Evolutionary conservation across 1,140 invertebrate species (phyloP), one percentile per base, ranked within the genome.

Genomic region (Euwallacea fornicatus): DNA sequence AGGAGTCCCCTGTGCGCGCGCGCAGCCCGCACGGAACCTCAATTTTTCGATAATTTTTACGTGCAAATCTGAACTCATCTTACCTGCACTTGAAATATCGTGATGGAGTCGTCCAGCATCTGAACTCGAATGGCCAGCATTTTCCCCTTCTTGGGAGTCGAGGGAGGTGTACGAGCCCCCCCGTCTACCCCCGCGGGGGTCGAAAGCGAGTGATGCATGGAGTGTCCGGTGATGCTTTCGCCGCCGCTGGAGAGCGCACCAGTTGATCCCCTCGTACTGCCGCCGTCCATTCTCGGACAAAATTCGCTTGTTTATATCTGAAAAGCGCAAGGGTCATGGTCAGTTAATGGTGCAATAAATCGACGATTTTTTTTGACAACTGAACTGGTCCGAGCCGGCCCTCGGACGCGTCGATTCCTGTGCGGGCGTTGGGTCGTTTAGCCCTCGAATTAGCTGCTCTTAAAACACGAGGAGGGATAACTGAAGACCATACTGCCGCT

Each of bases 51-150:
- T 33, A 33, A 2, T 33, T 33, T 33, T 2, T 33, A 33, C 21
- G 4, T 33, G 4, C 4, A 2, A 33, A 33, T 33, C 4, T 33
- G 4, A 33, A 33, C 21, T 1, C 21, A 33, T 33, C 83, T 84
- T 80, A 94, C 93, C 91, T 94, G 93, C 73, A 95, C 91, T 88
- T 94, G 93, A 83, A 95, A 95, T 85, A 94, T 91, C 66, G 93
- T 94, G 79, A 93, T 86, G 33, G 90, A 89, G 82, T 94, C 93
- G 78, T 95, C 93, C 67, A 95, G 84, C 93, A 94, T 95, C 82
- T 93, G 92, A 50, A 95, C 90, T 75, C 92, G 84, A 56, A 95
- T 90, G 11, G 91, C 92, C 54, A 95, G 84, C 89, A 94, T 94
- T 83, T 95, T 95, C 74, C 92, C 92, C 78, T 92, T 91, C 78